Base-by-base conservation (phyloP, 2,797 vertebrate species). In the Bufotes viridis region DNA sequence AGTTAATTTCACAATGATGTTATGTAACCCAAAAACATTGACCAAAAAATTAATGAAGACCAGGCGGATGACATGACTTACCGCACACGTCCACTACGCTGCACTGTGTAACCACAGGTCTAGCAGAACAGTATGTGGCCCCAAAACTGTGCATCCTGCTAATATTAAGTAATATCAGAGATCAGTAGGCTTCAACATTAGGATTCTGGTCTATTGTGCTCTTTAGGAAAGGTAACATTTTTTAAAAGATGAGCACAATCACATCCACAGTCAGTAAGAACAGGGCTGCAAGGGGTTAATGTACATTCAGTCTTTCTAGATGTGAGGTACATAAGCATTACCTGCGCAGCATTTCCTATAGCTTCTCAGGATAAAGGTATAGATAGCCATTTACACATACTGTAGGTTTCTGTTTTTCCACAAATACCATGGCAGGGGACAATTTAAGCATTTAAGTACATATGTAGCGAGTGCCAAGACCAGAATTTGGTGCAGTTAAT, bases 1-100 rank as follows among this genome's bases (percentile, higher is more conserved):
- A 12, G 29, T n/a, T 58, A 49, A 84, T 57, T 84, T 57, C 58
- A 18, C 24, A 18, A 70, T 69, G 53, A 57, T 74, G 67, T 72
- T 84, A 42, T 53, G 72, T 34, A 74, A 84, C 18, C 14, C 55
- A 34, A 76, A 76, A 76, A 75, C 26, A 72, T 26, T 7, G 58
- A 29, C 18, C 26, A 18, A 72, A 57, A 83, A 57, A 61, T 29
- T 20, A 69, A 82, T 67, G 53, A 63, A 76, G 72, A 26, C 83
- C 7, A 24, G 17, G 22, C 55, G 13, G 83, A 74, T 13, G 2
- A n/a, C 60, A 81, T 17, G 42, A 81, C 80, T 81, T n/a, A 67
- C 79, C 79, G 42, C 60, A 80, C 8, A 22, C 79, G 24, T n/a
- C 26, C 18, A 10, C 51, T 22, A 17, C 29, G 49, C 51, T 15